Conservation (phyloP, 2,888 invertebrate species). For the Macrosoma leucophasiata region DNA sequence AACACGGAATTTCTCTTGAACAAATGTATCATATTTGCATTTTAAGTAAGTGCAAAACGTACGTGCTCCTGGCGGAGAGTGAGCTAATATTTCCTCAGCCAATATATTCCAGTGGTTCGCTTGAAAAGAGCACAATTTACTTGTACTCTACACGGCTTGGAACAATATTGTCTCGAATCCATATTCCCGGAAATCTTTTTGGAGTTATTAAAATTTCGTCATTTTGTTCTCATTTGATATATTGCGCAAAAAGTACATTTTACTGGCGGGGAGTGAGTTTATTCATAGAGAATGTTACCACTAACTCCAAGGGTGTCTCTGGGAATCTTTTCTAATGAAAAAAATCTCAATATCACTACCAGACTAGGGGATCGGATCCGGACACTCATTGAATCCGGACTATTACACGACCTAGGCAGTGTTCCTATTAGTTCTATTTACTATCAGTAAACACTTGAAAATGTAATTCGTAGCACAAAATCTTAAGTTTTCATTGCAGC, state of each 20-base stretch:
- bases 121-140: not conserved
- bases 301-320: too few species aligned
- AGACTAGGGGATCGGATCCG: too few species aligned
- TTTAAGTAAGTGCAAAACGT: slow-evolving; percentile 18
- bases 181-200: not conserved
- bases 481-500: slow-evolving; percentile 6
- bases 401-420: not conserved
- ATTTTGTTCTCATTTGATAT: not conserved
- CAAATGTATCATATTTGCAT: slow-evolving; percentile 15
- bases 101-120: slow-evolving; percentile 1
- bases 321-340: too few species aligned
- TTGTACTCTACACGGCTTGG: not conserved
- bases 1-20: slow-evolving; percentile 9
- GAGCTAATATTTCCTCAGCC: not conserved
- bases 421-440: not conserved
- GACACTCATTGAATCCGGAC: too few species aligned
- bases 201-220: not conserved
- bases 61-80: not conserved
- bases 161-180: not conserved
- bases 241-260: too few species aligned
- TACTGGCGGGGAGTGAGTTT: too few species aligned
- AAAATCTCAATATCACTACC: too few species aligned
- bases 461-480: not conserved
- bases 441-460: not conserved
- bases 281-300: too few species aligned